A percentile compares a stretch with the other conserved stretches of the same genome.
phyloP scores from a whole-genome alignment of 2,113 vertebrate genomes.

The Mandrillus leucophaeus region DNA sequence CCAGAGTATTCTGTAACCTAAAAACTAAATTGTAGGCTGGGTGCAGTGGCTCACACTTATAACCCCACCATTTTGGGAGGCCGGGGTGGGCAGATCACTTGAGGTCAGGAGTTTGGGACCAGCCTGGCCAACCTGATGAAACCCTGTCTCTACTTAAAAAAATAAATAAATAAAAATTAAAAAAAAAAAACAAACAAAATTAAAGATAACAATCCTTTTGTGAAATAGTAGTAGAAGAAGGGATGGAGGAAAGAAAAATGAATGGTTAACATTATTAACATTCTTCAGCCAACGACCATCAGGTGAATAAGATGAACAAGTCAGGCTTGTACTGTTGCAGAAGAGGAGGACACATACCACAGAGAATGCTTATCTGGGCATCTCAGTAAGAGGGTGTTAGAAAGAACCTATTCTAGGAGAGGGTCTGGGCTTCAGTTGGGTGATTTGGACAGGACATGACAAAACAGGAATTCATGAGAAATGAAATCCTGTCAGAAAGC shows the following conservation, averaged over 20 bases:
- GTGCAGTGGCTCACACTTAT: too few relatives aligned
- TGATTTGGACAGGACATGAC: not conserved
- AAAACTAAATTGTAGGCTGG: not conserved
- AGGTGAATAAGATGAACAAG: not conserved
- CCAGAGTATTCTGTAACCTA: not conserved
- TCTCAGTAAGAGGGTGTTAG: not conserved
- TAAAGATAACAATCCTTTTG: not conserved
- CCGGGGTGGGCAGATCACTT: too few relatives aligned
- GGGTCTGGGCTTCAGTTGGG: not conserved
- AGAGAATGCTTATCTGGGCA: not conserved
- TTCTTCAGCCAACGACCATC: not conserved
- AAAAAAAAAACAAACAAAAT: not conserved
- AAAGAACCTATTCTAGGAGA: not conserved
- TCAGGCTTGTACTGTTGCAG: not conserved
- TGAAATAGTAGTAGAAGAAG: not conserved
- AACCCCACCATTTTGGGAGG: too few relatives aligned
- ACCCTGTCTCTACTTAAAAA: too few relatives aligned
- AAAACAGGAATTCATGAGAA: not conserved
- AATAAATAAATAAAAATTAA: too few relatives aligned
- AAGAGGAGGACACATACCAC: not conserved
- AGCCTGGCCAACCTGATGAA: too few relatives aligned
- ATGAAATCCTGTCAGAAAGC: not conserved
- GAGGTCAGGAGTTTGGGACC: too few relatives aligned
- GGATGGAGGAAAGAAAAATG: not conserved
- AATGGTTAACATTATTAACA: not conserved